A percentile compares a stretch with the other conserved stretches of the same genome.
phyloP scores from a whole-genome alignment of 2,113 vertebrate genomes.

The Bothrops jararaca region DNA sequence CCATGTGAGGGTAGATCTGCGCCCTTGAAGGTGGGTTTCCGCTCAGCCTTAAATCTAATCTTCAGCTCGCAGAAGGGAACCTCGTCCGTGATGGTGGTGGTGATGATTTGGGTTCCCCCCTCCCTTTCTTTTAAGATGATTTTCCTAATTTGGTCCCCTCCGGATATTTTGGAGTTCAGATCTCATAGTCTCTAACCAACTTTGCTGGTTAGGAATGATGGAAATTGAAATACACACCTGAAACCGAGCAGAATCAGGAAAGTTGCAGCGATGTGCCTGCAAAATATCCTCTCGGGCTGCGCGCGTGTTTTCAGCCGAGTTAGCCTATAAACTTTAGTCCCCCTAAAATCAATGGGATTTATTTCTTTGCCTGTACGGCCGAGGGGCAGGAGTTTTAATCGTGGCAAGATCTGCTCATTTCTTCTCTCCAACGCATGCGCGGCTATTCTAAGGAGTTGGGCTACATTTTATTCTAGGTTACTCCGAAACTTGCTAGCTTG shows the following conservation, averaged over 20 bases:
- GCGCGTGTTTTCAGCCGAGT: background rate
- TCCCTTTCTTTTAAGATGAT: background rate
- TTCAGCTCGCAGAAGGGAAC: background rate
- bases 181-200: background rate
- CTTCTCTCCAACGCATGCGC: background rate
- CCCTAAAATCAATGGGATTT: background rate
- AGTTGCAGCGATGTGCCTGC: background rate
- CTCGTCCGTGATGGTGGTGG: background rate
- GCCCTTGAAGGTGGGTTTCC: background rate
- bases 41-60: background rate
- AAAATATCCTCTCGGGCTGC: background rate
- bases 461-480: background rate
- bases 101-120: background rate
- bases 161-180: background rate
- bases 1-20: background rate
- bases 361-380: background rate
- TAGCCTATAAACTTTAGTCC: background rate
- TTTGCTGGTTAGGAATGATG: background rate
- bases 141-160: background rate
- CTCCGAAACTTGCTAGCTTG: background rate
- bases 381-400: background rate
- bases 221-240: background rate
- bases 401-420: background rate
- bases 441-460: background rate
- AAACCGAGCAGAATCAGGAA: background rate